Conservation (phyloP, 2,797 vertebrate species). For the Propithecus deckenii region DNA sequence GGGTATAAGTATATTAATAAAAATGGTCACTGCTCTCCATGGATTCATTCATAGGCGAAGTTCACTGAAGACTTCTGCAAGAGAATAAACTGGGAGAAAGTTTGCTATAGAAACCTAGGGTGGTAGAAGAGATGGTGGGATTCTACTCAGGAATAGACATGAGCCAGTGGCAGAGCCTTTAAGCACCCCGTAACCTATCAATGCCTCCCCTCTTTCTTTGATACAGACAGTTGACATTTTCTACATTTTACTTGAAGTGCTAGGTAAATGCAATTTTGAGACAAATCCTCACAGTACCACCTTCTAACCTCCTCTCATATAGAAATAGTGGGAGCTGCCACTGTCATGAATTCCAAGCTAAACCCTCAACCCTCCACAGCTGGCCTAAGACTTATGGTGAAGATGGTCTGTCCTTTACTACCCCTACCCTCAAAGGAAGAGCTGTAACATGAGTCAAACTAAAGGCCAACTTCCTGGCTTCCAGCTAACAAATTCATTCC, state of each 20-base stretch:
- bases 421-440: not conserved
- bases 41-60: not conserved
- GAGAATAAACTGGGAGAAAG: not conserved
- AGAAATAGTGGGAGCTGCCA: not conserved
- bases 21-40: not conserved
- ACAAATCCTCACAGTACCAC: not conserved
- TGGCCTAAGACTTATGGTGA: not conserved
- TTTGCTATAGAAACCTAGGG: not conserved
- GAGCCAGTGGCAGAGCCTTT: not conserved
- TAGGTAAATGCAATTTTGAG: constrained; percentile 6
- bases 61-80: not conserved
- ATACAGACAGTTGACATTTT: not conserved
- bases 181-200: not conserved
- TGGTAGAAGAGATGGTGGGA: not conserved
- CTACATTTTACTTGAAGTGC: not conserved
- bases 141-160: not conserved
- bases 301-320: not conserved
- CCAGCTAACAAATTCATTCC: not conserved
- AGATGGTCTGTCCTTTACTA: not conserved
- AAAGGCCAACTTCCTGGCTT: not conserved
- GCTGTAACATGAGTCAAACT: not conserved
- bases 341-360: not conserved
- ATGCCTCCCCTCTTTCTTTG: not conserved
- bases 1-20: not conserved
- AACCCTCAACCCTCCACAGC: not conserved